Evolutionary conservation across 2,888 invertebrate genomes (phyloP).

Genomic region (Sarcophaga variegata): DNA sequence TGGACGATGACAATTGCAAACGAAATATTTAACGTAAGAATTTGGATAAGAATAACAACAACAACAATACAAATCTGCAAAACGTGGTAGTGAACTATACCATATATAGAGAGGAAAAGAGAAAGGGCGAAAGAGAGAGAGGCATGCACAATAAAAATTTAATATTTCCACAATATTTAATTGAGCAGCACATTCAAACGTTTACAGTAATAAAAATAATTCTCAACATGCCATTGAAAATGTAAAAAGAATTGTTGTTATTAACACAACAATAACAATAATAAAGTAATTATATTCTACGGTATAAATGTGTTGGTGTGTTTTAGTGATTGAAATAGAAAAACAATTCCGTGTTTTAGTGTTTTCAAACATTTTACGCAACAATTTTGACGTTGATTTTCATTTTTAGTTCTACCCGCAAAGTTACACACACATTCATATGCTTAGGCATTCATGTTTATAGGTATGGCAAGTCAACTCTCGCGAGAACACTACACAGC

Average conservation of each 20-base stretch:
- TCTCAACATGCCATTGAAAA: too few species aligned
- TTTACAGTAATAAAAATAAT: too few species aligned
- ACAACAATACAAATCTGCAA: constrained; percentile 8
- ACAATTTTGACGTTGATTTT: constrained; percentile 44
- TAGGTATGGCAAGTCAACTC: too few species aligned
- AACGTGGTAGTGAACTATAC: not conserved
- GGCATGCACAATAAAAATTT: constrained; percentile 5
- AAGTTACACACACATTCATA: not conserved
- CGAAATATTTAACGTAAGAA: constrained; percentile 45
- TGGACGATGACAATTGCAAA: not conserved
- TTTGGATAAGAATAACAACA: constrained; percentile 5
- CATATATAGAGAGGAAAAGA: not conserved
- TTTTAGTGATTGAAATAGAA: not conserved
- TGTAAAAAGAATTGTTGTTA: too few species aligned
- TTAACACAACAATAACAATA: too few species aligned
- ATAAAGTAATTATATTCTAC: too few species aligned
- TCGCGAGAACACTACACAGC: too few species aligned
- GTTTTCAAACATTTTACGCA: constrained; percentile 33
- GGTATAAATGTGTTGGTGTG: too few species aligned
- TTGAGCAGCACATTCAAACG: not conserved
- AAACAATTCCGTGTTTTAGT: constrained; percentile 26
- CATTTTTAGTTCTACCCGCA: not conserved
- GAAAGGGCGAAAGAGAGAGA: not conserved
- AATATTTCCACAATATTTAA: constrained; percentile 42
- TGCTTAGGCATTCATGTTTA: not conserved